Percentiles rank a stretch among this genome's conserved stretches.
These are phyloP conservation scores for Pseudomyrmex dendroicus DNA, from an alignment of 1,140 invertebrate species.

Conservation along the genomic window DNA sequence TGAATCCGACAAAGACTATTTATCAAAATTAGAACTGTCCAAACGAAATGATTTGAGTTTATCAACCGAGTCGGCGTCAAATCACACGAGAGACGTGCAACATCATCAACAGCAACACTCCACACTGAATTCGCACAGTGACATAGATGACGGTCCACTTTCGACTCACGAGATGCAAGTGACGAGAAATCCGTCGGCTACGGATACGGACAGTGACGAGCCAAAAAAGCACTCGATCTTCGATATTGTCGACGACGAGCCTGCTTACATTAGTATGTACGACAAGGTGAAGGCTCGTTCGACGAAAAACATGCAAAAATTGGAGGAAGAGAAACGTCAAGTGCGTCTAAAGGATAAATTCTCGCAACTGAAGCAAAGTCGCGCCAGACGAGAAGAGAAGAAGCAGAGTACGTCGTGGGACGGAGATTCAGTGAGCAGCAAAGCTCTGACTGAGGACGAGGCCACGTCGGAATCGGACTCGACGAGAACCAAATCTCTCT, in stretches of 20 bases:
- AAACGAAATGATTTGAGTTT: conserved; percentile 77
- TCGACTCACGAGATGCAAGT: conserved; percentile 82
- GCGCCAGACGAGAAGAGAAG: conserved; percentile 93
- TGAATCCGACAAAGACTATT: conserved; percentile 88
- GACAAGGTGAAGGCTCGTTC: conserved; percentile 98
- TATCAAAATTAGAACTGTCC: conserved; percentile 87
- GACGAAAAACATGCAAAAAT: conserved; percentile 95
- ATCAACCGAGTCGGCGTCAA: conserved; percentile 73
- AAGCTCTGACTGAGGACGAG: conserved; percentile 84
- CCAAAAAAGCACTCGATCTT: conserved; percentile 96
- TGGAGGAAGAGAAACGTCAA: conserved; percentile 94
- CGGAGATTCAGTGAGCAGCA: conserved; percentile 91
- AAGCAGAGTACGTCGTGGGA: conserved; percentile 95
- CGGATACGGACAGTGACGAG: conserved; percentile 90
- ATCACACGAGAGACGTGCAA: conserved; percentile 76
- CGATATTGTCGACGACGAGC: conserved; percentile 95
- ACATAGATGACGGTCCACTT: conserved; percentile 79
- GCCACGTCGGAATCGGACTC: conserved; percentile 83
- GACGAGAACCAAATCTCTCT: conserved; percentile 82
- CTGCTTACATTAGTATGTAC: conserved; percentile 98
- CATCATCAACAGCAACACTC: conserved; percentile 74
- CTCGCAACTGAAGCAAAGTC: conserved; percentile 93
- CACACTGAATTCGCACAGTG: conserved; percentile 78
- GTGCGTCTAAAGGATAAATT: conserved; percentile 93
- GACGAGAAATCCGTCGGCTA: conserved; percentile 80